A percentile compares a stretch with the other conserved stretches of the same genome.
These are phyloP conservation scores for Drosophila villosipedis DNA, from an alignment of 2,888 invertebrate genomes.

Conservation along the genomic window DNA sequence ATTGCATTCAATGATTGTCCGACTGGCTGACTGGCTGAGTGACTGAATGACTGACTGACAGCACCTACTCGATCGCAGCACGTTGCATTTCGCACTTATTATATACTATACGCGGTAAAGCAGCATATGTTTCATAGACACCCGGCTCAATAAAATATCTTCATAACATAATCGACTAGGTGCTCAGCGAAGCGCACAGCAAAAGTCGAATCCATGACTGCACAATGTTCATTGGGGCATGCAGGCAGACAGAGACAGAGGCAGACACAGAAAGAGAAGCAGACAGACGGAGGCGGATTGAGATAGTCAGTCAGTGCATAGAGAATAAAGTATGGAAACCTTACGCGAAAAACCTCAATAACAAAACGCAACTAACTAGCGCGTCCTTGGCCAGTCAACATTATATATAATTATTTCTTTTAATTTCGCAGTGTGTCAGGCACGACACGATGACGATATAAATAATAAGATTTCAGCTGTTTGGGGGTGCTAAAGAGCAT, in stretches of 20 bases:
- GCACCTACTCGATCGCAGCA: constrained; percentile 48
- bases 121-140: constrained; percentile 32
- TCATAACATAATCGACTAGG: constrained; percentile 30
- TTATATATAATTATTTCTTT: constrained; percentile 76
- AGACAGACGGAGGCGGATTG: constrained; percentile 28
- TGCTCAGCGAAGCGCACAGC: constrained; percentile 61
- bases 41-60: constrained; percentile 8
- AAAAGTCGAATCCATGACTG: constrained; percentile 51
- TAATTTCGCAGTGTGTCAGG: constrained; percentile 57
- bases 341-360: constrained; percentile 58
- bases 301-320: constrained; percentile 43
- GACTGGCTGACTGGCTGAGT: constrained; percentile 25
- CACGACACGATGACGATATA: constrained; percentile 53
- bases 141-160: constrained; percentile 10
- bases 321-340: constrained; percentile 59
- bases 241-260: constrained; percentile 8
- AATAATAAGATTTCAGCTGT: constrained; percentile 31
- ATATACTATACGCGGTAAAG: not conserved
- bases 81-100: not conserved
- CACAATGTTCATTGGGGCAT: constrained; percentile 73
- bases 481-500: constrained; percentile 51
- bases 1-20: not conserved
- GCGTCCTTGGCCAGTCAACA: constrained; percentile 71
- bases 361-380: constrained; percentile 70
- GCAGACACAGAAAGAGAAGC: not conserved